Conservation (phyloP, 2,797 vertebrate genomes). For the Cacajao melanocephalus region DNA sequence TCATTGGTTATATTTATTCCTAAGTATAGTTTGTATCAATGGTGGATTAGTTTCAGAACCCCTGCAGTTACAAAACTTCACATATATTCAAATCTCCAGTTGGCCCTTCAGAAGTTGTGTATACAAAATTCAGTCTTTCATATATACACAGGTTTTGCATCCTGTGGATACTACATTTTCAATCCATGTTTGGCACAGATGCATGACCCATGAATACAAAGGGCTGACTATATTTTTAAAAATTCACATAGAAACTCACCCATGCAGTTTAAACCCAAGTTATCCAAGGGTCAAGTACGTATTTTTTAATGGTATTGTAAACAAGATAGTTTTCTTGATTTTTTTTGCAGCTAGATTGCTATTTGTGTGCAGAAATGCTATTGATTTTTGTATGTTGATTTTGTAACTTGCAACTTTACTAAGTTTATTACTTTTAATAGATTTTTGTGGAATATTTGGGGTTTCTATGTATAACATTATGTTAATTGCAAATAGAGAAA, state of each 20-base stretch:
- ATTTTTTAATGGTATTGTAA: not conserved
- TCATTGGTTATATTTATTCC: not conserved
- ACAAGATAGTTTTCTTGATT: not conserved
- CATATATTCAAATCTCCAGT: not conserved
- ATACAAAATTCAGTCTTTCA: not conserved
- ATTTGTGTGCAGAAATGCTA: not conserved
- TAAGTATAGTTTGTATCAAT: not conserved
- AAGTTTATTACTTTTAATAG: not conserved
- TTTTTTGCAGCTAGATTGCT: not conserved
- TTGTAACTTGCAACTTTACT: not conserved
- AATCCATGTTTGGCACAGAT: too few species aligned
- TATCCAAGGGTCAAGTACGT: not conserved
- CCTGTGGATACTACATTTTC: not conserved
- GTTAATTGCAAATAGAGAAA: not conserved
- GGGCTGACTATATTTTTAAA: too few species aligned
- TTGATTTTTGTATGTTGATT: not conserved
- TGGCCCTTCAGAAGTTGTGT: not conserved
- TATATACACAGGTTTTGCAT: not conserved
- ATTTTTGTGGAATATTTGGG: not conserved
- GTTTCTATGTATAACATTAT: not conserved
- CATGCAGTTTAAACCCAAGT: not conserved
- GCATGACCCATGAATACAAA: too few species aligned
- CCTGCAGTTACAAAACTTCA: too few species aligned
- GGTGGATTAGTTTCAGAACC: not conserved
- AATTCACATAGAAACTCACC: not conserved